phyloP scores from a whole-genome alignment of 2,113 vertebrate species.

The Scalopus aquaticus region DNA sequence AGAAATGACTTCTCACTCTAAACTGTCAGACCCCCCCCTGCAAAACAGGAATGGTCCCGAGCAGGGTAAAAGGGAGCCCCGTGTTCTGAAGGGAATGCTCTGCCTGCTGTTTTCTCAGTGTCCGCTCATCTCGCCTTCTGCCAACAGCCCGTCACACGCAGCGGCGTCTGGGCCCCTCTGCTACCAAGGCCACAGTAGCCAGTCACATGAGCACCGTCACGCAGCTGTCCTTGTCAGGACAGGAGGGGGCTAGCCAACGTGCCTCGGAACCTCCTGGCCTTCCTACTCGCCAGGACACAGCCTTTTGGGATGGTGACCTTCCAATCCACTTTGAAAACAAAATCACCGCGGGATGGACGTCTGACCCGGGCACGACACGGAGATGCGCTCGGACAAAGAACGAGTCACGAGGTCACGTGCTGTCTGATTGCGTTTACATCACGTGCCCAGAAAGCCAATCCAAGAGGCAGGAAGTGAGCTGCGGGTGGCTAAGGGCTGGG shows the following conservation, averaged over 20 bases:
- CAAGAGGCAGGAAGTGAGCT: no score
- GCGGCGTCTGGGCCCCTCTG: not conserved
- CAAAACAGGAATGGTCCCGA: not conserved
- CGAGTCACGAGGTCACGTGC: not conserved
- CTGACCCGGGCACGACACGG: rapidly evolving
- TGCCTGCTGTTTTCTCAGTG: not conserved
- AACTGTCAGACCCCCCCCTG: rapidly evolving
- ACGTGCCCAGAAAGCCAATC: not conserved
- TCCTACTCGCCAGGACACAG: not conserved
- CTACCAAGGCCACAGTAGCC: not conserved
- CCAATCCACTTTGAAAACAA: not conserved
- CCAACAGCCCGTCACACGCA: not conserved
- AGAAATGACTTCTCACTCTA: not conserved
- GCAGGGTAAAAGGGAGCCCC: not conserved
- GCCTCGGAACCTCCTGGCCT: not conserved
- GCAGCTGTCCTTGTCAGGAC: not conserved
- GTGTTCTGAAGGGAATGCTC: not conserved
- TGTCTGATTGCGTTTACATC: no score
- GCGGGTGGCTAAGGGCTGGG: no score
- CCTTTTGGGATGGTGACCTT: not conserved
- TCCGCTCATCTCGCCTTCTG: not conserved
- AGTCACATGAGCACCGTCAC: no score
- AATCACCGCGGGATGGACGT: not conserved
- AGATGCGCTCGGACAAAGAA: not conserved
- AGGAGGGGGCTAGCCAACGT: rapidly evolving